Evolutionary conservation across 2,797 vertebrate genomes (phyloP), one percentile per base, ranked within the genome.

Genomic region (Perdix hodgsoniae): DNA sequence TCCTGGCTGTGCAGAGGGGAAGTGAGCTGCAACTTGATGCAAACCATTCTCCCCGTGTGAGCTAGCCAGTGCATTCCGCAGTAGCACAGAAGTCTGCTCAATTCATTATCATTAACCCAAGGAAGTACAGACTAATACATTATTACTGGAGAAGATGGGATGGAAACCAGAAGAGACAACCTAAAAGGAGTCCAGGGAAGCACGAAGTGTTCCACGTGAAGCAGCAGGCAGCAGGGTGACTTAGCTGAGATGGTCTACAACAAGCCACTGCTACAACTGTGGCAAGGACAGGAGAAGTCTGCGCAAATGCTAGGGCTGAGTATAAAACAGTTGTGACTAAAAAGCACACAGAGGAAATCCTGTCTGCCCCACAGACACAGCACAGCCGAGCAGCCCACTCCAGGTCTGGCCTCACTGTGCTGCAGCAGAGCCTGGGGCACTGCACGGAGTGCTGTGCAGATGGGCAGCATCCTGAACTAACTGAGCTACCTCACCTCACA

Each of bases 1-100:
- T 71, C 73, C 88, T 64, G 78, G 27, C 52, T 69, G 39, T 2
- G 8, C 31, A 16, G 63, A 69, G 52, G 66, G 67, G 67, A 92
- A 93, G 52, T 67, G 31, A 95, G 78, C 74, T 91, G 85, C 92
- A 92, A 70, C 71, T 88, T 82, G 9, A 67, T 73, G 89, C 80
- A 86, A 92, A 86, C 76, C 15, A 10, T 7, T 60, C 54, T 49
- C 64, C 67, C 37, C 67, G 59, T 21, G 14, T 67, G 40, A 74
- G 64, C 9, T 6, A 64, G 85, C 67, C 88, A 93, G 77, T 9
- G 37, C 50, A n/a, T 82, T 90, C 83, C 83, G 88, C 71, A 47
- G 67, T 12, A 63, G 88, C 22, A 77, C 77, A 89, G 54, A n/a
- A 60, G 61, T 70, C 76, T 63, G 85, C 44, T 84, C 74, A 45